phyloP scores from a whole-genome alignment of 1,140 invertebrate species.

The Lepidotrigona ventralis region DNA sequence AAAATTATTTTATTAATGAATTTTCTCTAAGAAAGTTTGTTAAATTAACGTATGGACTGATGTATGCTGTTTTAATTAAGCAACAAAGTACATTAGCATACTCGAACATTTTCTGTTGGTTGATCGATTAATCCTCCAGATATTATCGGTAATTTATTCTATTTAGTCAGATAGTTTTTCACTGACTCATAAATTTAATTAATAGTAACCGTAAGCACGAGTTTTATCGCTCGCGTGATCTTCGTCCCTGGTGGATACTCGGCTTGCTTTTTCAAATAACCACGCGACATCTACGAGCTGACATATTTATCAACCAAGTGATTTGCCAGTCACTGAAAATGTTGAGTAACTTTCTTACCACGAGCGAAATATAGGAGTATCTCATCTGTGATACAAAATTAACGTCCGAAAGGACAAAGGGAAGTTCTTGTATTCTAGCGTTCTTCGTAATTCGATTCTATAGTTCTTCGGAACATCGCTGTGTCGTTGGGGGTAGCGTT shows the following conservation, averaged over 20 bases:
- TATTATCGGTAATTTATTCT: constrained; percentile 41
- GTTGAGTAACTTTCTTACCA: constrained; percentile 3
- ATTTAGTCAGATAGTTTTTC: constrained; percentile 30
- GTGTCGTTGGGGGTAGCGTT: no score
- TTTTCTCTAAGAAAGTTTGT: background rate
- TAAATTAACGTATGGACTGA: background rate
- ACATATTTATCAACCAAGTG: constrained; percentile 33
- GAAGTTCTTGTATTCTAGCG: no score
- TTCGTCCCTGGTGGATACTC: constrained; percentile 12
- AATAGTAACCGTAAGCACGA: constrained; percentile 36
- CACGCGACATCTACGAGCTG: constrained; percentile 29
- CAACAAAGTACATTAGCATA: background rate
- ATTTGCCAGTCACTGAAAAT: constrained; percentile 38
- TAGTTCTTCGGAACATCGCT: no score
- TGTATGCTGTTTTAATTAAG: constrained; percentile 15
- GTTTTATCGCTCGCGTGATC: constrained; percentile 32
- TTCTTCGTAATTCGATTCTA: no score
- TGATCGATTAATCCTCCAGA: constrained; percentile 37
- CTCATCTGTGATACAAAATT: no score
- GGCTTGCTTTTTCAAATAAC: background rate
- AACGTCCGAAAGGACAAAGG: no score
- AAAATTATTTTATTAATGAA: background rate
- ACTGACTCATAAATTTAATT: constrained; percentile 49
- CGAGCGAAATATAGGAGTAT: no score
- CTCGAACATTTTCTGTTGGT: background rate